Base-by-base conservation (phyloP, 2,888 invertebrate species). In the Cyclophora albipunctata region DNA sequence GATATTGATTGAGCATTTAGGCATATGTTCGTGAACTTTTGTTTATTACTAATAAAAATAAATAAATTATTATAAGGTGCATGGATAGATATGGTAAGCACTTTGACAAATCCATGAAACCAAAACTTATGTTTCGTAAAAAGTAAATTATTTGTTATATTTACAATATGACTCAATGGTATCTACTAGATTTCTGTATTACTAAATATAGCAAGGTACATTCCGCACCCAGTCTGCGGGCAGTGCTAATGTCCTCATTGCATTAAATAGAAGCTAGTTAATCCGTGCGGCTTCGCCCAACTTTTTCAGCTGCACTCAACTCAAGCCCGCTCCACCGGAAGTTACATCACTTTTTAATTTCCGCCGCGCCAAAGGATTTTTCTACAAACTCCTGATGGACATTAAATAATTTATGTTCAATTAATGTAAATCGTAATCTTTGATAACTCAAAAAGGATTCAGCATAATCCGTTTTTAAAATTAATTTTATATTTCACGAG, bases 351-450 rank as follows among this genome's bases (percentile, higher is more conserved):
- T 86, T 86, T 88, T 88, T 86, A 87, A 88, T 87, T 87, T 88
- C 87, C 87, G 86, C 70, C 67, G 65, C 72, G 59, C 64, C 62
- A 70, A 69, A 78, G 81, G 84, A 83, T 87, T 88, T 88, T 88
- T 86, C 81, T 84, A 72, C 72, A 64, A 67, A 37, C 37, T 37
- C 68, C 69, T 81, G 80, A 83, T 84, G 85, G 78, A 65, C 59
- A 61, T 72, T 88, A 75, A 81, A 84, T 87, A 85, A 86, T 88
- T 86, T 71, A 88, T 75, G 80, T 83, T 81, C 81, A 86, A 86
- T 88, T 87, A 88, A 81, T 83, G 78, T 75, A 76, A 80, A 82
- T 84, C 82, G 81, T 84, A 59, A 61, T 57, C 64, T 57, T 59
- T 56, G 56, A 62, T 67, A 61, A 59, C 50, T 52, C 54, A 67